Evolutionary conservation across 1,140 invertebrate genomes (phyloP).

Genomic region (Chironomus tepperi): DNA sequence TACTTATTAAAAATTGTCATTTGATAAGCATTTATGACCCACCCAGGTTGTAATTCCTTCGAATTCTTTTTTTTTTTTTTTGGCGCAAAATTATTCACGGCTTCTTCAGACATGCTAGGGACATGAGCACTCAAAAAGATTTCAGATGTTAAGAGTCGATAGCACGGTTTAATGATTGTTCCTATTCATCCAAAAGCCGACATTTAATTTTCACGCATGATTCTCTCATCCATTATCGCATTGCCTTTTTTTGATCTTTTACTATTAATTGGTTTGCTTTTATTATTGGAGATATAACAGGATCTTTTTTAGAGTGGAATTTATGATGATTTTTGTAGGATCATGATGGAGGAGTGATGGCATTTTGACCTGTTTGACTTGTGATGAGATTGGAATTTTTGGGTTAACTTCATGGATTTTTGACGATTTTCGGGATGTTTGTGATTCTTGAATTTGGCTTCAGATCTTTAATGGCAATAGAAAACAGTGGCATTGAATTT

Average conservation of each 20-base stretch:
- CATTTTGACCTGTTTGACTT: too few relatives aligned
- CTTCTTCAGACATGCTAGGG: too few relatives aligned
- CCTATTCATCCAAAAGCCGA: background rate
- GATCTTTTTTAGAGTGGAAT: background rate
- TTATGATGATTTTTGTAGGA: background rate
- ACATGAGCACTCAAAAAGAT: too few relatives aligned
- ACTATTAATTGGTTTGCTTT: conserved; percentile 7
- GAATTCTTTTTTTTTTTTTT: too few relatives aligned
- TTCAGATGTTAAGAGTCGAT: background rate
- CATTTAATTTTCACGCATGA: conserved; percentile 2
- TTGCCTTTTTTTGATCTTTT: background rate
- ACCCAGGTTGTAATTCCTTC: background rate
- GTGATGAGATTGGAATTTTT: too few relatives aligned
- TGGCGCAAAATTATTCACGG: background rate
- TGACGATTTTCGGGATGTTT: too few relatives aligned
- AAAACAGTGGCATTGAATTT: too few relatives aligned
- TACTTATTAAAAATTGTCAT: background rate
- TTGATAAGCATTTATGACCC: background rate
- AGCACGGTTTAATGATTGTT: background rate
- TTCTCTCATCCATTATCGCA: background rate
- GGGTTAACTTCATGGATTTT: too few relatives aligned
- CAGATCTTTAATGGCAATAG: too few relatives aligned
- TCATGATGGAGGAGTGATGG: too few relatives aligned
- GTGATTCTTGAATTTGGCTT: too few relatives aligned
- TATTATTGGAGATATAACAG: background rate